Evolutionary conservation across 2,888 invertebrate genomes (phyloP), one percentile per base, ranked within the genome.

Genomic region (Unio delphinus): DNA sequence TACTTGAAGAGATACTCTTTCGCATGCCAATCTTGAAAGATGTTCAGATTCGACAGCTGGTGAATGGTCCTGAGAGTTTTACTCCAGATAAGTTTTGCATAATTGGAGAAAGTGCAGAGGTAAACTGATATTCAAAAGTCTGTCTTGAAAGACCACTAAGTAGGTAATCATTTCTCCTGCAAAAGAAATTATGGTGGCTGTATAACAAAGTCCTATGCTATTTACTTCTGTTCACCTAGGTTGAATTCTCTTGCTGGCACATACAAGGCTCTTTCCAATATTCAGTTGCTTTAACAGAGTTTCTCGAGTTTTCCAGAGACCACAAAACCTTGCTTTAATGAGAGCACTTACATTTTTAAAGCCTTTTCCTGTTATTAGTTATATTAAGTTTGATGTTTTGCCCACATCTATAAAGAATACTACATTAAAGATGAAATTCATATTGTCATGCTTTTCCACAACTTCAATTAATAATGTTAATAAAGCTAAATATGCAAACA

Each of bases 81-180:
- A 97, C 98, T 6, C 98, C 99, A 0, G 99, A 99, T 89, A 96
- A 97, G 89, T 95, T 95, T 87, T 96, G 97, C 95, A 95, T 98
- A 67, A 92, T 99, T 1, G 99, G 99, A 0, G 96, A 97, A 91
- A 93, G 95, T 4, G 95, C 98, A 0, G 98, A 98, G 92, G 95
- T 96, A 86, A 85, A 86, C 28, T 45, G 45, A 72, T n/a, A 55
- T 5, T 62, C 30, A 20, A 2, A 23, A 61, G n/a, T 23, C 26
- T 28, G 26, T 7, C 7, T 23, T 30, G 20, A 28, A 54, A 4
- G 20, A 23, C 18, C 20, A 26, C 7, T 26, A 28, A 18, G 20
- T 28, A 28, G 61, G 23, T 61, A 28, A 20, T 26, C 61, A 61
- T n/a, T 26, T 18, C 30, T 20, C 18, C 23, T 18, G 20, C 8